Conservation (phyloP, 1,140 invertebrate species). For the Choristoneura fumiferana region DNA sequence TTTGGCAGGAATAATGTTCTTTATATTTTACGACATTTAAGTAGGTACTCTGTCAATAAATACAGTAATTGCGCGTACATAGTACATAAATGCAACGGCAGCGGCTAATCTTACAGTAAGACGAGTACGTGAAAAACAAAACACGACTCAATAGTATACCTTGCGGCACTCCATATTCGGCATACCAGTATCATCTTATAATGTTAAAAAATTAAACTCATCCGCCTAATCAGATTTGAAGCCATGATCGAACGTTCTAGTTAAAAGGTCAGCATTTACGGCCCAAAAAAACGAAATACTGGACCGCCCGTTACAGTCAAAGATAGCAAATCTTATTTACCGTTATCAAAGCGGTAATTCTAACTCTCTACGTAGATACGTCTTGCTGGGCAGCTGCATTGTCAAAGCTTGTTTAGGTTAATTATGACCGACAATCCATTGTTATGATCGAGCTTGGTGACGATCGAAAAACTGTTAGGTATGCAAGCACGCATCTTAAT, state of each 20-base stretch:
- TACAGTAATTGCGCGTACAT: no score
- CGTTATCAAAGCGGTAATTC: slow-evolving; percentile 48
- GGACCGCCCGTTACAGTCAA: slow-evolving; percentile 31
- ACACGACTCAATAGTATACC: background rate
- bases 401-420: slow-evolving; percentile 30
- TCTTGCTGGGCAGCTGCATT: slow-evolving; percentile 1
- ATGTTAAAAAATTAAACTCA: slow-evolving; percentile 12
- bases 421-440: slow-evolving; percentile 44
- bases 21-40: no score
- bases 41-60: no score
- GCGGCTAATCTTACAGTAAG: no score
- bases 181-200: slow-evolving; percentile 1
- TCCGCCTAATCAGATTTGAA: slow-evolving; percentile 16
- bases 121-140: no score
- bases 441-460: slow-evolving; percentile 28
- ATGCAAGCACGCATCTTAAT: slow-evolving; percentile 21
- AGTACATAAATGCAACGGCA: no score
- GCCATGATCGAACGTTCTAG: slow-evolving; percentile 16
- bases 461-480: slow-evolving; percentile 31
- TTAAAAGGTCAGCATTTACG: slow-evolving; percentile 18
- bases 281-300: slow-evolving; percentile 49
- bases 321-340: slow-evolving; percentile 26
- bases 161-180: slow-evolving; percentile 10
- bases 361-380: background rate
- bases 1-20: no score